phyloP scores from a whole-genome alignment of 1,140 invertebrate genomes.

The Pogonus chalceus region DNA sequence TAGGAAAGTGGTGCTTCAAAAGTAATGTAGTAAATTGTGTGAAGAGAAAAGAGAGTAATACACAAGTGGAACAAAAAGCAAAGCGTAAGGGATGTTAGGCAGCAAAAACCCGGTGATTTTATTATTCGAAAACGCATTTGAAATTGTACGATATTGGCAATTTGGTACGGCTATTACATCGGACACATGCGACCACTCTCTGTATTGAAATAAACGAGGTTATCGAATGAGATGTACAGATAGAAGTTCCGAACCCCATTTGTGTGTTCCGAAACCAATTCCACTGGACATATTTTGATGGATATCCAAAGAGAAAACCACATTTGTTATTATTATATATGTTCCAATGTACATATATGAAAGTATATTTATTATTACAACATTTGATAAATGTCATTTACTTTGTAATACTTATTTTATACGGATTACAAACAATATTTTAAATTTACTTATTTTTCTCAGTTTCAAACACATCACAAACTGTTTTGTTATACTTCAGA shows the following conservation, averaged over 20 bases:
- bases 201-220: constrained; percentile 5
- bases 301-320: neutral
- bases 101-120: neutral
- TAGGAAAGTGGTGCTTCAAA: neutral
- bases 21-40: neutral
- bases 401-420: too few relatives aligned
- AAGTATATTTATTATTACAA: too few relatives aligned
- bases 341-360: too few relatives aligned
- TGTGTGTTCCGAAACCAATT: constrained; percentile 7
- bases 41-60: neutral
- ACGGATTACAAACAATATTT: too few relatives aligned
- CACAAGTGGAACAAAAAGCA: neutral
- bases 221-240: constrained; percentile 7
- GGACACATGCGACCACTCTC: neutral
- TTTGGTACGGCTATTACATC: neutral
- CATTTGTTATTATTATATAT: too few relatives aligned
- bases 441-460: too few relatives aligned
- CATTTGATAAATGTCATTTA: too few relatives aligned
- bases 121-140: neutral
- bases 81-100: neutral
- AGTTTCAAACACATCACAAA: too few relatives aligned
- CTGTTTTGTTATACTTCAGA: too few relatives aligned
- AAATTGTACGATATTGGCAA: constrained; percentile 3
- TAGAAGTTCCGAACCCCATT: constrained; percentile 5
- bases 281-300: neutral